These are phyloP conservation scores for Drosophila helvetica DNA, from an alignment of 2,888 invertebrate genomes.

Conservation along the genomic window DNA sequence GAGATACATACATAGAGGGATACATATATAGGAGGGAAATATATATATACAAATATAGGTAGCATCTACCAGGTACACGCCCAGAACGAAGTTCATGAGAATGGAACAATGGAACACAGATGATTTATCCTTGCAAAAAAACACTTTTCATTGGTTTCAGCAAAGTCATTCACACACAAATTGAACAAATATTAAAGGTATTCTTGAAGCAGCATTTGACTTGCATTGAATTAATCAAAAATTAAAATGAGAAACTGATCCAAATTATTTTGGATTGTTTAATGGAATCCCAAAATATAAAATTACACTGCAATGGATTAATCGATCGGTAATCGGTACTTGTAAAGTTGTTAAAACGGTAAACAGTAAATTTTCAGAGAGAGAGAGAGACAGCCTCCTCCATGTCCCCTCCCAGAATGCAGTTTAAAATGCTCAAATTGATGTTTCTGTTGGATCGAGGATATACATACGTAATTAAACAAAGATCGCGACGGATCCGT, in stretches of 20 bases:
- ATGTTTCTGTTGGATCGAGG: conserved; percentile 39
- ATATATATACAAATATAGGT: background rate
- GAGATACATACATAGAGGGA: background rate
- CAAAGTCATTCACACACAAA: background rate
- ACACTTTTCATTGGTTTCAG: background rate
- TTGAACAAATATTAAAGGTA: background rate
- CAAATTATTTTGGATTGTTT: background rate
- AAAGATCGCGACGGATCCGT: conserved; percentile 14
- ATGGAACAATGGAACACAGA: background rate
- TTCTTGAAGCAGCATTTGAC: background rate
- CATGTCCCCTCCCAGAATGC: conserved; percentile 42
- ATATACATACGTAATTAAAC: conserved; percentile 19
- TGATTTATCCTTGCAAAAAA: background rate
- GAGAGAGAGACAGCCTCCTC: background rate
- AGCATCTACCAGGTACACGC: conserved; percentile 16
- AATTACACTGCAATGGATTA: too few relatives aligned
- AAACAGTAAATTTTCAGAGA: background rate
- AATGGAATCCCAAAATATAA: background rate
- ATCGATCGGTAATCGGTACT: too few relatives aligned
- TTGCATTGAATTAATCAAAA: too few relatives aligned
- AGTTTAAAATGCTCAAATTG: conserved; percentile 72
- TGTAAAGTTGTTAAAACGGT: background rate
- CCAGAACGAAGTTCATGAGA: background rate
- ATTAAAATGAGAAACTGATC: background rate
- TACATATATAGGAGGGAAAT: background rate